Conservation (phyloP, 2,113 vertebrate genomes). For the Psilopsiagon aurifrons region DNA sequence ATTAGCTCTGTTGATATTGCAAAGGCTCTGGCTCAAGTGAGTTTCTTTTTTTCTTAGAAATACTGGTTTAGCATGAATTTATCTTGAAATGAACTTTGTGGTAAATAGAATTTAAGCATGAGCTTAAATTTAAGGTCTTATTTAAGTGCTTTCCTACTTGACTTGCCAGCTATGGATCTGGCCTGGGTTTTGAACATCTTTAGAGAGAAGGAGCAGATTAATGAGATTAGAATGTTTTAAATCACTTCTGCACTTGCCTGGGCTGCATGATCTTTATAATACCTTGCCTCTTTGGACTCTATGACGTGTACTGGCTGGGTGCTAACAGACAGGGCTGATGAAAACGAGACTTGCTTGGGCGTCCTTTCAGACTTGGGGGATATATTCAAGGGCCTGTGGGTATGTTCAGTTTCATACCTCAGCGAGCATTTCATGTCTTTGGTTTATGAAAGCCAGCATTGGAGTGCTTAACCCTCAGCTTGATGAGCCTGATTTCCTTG, state of each 20-base stretch:
- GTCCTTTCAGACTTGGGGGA: not conserved
- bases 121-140: conserved; percentile 57
- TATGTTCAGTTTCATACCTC: not conserved
- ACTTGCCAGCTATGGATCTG: conserved; percentile 37
- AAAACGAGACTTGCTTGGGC: not conserved
- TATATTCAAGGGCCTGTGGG: not conserved
- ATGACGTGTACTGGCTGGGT: not conserved
- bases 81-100: conserved; percentile 28
- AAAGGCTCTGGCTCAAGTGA: conserved; percentile 27
- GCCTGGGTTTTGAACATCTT: conserved; percentile 25
- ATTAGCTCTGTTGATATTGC: conserved; percentile 49
- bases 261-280: not conserved
- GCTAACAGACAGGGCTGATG: not conserved
- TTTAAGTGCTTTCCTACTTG: conserved; percentile 49
- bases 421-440: not conserved
- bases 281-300: not conserved
- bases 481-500: not conserved
- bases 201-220: conserved; percentile 39
- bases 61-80: conserved; percentile 26
- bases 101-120: conserved; percentile 21
- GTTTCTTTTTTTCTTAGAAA: not conserved
- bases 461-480: not conserved
- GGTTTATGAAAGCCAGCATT: not conserved
- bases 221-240: conserved; percentile 36
- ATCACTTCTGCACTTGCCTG: conserved; percentile 31